Base-by-base conservation (phyloP, 2,113 vertebrate genomes). In the Cynocephalus volans region DNA sequence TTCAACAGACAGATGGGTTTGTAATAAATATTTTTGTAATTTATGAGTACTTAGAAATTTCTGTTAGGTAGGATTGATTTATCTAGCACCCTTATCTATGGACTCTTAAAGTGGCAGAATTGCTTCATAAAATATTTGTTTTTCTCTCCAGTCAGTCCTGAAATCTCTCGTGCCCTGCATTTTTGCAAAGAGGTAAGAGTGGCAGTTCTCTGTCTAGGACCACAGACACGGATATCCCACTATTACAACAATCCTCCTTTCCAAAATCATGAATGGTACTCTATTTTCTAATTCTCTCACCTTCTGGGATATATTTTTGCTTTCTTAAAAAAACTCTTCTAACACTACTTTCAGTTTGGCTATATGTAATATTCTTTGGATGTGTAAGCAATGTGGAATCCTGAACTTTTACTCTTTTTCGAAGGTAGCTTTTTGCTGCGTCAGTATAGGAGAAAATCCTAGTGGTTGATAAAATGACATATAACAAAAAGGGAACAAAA, bases 251-350 rank as follows among this genome's bases (percentile, higher is more conserved):
- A 84, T 77, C 19, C 6, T 88, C 3, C 72, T 82, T 69, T 54
- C 17, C 50, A 28, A 67, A 94, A 77, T 70, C 28, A 70, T 26
- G 33, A 92, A 62, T 60, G 3, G 15, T 73, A 52, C 33, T 81
- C 21, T 89, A 36, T 64, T 94, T 93, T 6, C 26, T 21, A 86
- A 83, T 69, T 92, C 31, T 85, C 26, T 92, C 84, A n/a, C 64
- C 26, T 76, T 72, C 21, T 86, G 48, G 15, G n/a, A 70, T 88
- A 28, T 52, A 64, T 23, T 79, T 95, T 91, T 67, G 13, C 28
- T 69, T 69, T 67, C 17, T 19, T 33, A 79, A 45, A 67, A 69
- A 75, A 81, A 90, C 14, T 56, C 48, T 69, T 60, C 48, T 19
- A 64, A 86, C 4, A 81, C 45, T 45, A 31, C 28, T 87, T 94